Percentiles rank a stretch among this genome's conserved stretches.
These are phyloP conservation scores for Colletes gigas DNA, from an alignment of 1,140 invertebrate species.

Conservation along the genomic window DNA sequence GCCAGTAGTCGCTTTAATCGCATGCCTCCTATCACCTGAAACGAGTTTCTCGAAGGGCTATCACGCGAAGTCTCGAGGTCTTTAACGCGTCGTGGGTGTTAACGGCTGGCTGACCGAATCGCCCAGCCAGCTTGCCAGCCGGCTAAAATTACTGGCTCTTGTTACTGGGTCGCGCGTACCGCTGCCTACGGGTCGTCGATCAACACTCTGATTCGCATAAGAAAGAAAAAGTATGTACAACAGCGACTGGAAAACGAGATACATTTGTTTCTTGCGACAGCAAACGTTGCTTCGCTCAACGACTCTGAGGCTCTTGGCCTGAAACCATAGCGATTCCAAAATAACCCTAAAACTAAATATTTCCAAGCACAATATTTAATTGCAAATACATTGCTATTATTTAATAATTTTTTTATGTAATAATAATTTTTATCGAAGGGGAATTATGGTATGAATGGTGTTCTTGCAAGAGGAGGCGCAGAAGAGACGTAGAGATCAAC, in stretches of 20 bases:
- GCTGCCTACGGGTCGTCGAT: conserved; percentile 31
- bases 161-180: conserved; percentile 36
- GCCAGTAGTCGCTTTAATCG: conserved; percentile 69
- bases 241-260: too few relatives aligned
- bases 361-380: too few relatives aligned
- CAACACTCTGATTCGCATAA: neutral
- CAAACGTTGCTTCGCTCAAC: too few relatives aligned
- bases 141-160: conserved; percentile 48
- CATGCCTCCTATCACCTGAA: conserved; percentile 75
- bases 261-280: neutral
- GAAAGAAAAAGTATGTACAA: neutral
- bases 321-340: too few relatives aligned
- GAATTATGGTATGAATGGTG: too few relatives aligned
- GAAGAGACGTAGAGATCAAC: too few relatives aligned
- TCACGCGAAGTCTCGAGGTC: conserved; percentile 67
- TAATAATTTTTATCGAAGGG: too few relatives aligned
- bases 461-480: too few relatives aligned
- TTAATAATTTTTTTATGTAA: too few relatives aligned
- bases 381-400: too few relatives aligned
- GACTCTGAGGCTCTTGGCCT: too few relatives aligned
- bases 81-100: conserved; percentile 56
- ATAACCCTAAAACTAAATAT: too few relatives aligned
- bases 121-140: conserved; percentile 12
- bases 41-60: conserved; percentile 72
- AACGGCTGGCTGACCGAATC: conserved; percentile 23